Percentiles rank a stretch among this genome's conserved stretches.
Conservation (phyloP, 2,113 vertebrate species). For the Caranx melampygus region DNA sequence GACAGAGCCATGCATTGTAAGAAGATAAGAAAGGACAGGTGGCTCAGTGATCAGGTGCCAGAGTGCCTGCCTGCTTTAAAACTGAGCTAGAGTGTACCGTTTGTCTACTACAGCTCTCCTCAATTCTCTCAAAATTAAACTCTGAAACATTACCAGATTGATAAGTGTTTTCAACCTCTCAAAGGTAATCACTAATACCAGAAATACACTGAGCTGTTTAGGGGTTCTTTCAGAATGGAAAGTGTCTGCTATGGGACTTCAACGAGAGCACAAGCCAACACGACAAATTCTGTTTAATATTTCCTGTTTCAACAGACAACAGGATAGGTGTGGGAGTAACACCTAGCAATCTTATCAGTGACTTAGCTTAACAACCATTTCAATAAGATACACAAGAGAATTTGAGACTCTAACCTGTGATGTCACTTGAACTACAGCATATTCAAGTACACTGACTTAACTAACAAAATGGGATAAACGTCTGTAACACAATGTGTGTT, state of each 20-base stretch:
- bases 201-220: slow-evolving; percentile 10
- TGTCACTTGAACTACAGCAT: neutral
- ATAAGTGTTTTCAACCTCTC: slow-evolving; percentile 3
- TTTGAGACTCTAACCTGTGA: neutral
- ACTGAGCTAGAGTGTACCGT: slow-evolving; percentile 45
- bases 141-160: neutral
- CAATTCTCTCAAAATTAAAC: slow-evolving; percentile 9
- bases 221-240: neutral
- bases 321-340: neutral
- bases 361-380: slow-evolving; percentile 9
- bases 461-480: neutral
- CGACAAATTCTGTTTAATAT: neutral
- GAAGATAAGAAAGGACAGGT: slow-evolving; percentile 81
- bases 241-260: slow-evolving; percentile 12
- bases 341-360: neutral
- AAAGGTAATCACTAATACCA: slow-evolving; percentile 5
- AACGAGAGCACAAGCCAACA: neutral
- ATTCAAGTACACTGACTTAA: neutral
- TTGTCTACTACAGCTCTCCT: slow-evolving; percentile 8
- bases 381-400: neutral
- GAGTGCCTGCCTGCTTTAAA: slow-evolving; percentile 68
- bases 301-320: slow-evolving; percentile 13
- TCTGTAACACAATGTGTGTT: neutral
- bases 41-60: slow-evolving; percentile 79
- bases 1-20: slow-evolving; percentile 75